A percentile compares a stretch with the other conserved stretches of the same genome.
phyloP scores from a whole-genome alignment of 2,797 vertebrate species.

The Muscicapa striata region DNA sequence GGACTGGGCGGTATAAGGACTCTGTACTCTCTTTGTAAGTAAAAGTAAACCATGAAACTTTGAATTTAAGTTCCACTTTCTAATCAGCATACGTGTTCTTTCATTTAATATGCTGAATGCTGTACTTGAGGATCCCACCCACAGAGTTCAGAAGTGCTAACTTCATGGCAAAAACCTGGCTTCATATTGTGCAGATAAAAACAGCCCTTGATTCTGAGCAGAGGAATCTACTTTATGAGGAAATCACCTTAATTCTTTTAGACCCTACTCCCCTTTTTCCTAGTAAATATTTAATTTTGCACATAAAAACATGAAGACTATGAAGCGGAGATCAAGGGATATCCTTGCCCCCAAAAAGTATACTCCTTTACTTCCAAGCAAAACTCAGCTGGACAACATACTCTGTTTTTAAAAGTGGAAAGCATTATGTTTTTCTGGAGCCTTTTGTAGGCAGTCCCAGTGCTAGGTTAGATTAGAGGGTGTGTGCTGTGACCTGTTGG shows the following conservation, averaged over 20 bases:
- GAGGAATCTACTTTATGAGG: background rate
- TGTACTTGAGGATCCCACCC: background rate
- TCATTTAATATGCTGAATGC: background rate
- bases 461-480: background rate
- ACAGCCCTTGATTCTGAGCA: background rate
- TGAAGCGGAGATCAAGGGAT: background rate
- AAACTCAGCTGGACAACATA: background rate
- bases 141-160: background rate
- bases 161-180: background rate
- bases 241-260: conserved; percentile 7
- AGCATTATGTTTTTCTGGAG: background rate
- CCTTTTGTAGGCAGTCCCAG: background rate
- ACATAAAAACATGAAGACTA: background rate
- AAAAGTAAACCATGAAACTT: background rate
- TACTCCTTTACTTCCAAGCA: background rate
- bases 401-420: background rate
- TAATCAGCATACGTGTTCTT: background rate
- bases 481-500: background rate
- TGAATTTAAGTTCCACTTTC: background rate
- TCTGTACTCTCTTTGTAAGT: conserved; percentile 5
- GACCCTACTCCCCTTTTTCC: background rate
- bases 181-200: background rate
- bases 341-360: background rate
- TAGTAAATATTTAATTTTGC: background rate
- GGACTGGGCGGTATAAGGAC: conserved; percentile 32